Evolutionary conservation across 23 tunicate genomes (phyloP).

Genomic region (Aplidium turbinatum): DNA sequence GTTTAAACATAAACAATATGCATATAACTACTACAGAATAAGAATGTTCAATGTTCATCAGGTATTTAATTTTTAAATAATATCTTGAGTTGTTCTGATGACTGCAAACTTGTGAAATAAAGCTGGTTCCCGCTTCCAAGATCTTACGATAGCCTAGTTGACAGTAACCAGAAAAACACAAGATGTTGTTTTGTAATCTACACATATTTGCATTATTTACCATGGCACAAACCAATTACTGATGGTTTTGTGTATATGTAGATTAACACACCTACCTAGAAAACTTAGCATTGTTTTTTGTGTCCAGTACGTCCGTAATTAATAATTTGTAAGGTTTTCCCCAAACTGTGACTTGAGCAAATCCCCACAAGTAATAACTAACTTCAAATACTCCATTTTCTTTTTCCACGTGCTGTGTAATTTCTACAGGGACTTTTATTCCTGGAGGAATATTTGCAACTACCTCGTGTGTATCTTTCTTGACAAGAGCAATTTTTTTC

Average conservation of each 20-base stretch:
- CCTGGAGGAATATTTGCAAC: constrained; percentile 10
- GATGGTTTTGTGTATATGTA: not conserved
- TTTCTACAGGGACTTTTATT: constrained; percentile 30
- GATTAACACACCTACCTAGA: constrained; percentile 35
- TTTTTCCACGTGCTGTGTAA: constrained; percentile 16
- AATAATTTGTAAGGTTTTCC: constrained; percentile 53
- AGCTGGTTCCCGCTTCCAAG: too few relatives aligned
- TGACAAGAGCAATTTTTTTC: not conserved
- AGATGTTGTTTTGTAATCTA: too few relatives aligned
- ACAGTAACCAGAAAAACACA: too few relatives aligned
- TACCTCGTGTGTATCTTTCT: not conserved
- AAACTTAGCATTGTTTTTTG: constrained; percentile 41
- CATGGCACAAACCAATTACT: too few relatives aligned
- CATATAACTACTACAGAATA: too few relatives aligned
- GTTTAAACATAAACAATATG: too few relatives aligned
- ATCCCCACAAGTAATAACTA: constrained; percentile 57
- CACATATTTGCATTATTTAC: too few relatives aligned
- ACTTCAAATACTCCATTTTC: constrained; percentile 43
- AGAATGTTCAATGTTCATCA: too few relatives aligned
- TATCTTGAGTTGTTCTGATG: too few relatives aligned
- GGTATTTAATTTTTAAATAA: too few relatives aligned
- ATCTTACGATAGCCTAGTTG: too few relatives aligned
- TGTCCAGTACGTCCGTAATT: constrained; percentile 52
- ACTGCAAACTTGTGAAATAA: too few relatives aligned
- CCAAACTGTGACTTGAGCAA: constrained; percentile 51